Conservation (phyloP, 2,113 vertebrate species). For the Indri indri region DNA sequence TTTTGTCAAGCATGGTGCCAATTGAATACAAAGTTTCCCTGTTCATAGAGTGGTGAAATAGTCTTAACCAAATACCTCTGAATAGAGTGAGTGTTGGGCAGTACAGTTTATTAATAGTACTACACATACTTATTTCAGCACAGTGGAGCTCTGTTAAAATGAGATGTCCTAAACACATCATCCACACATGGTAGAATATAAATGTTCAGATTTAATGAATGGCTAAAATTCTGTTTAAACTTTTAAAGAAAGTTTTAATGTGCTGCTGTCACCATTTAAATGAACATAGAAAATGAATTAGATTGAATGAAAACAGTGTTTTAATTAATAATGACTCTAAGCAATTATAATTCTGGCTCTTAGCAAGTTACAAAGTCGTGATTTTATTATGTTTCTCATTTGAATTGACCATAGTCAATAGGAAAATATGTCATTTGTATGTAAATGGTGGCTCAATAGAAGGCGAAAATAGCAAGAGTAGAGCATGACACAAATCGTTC, state of each 20-base stretch:
- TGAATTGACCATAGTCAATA: slow-evolving; percentile 15
- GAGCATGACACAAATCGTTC: background rate
- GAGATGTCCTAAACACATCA: background rate
- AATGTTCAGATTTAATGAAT: background rate
- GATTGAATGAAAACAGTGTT: background rate
- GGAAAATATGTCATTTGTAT: background rate
- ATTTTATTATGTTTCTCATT: background rate
- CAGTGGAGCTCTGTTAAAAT: slow-evolving; percentile 37
- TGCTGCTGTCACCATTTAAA: background rate
- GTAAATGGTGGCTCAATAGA: background rate
- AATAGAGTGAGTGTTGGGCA: background rate
- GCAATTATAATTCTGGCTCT: background rate
- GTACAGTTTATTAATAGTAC: slow-evolving; percentile 40
- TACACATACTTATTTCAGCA: background rate
- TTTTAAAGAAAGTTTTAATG: slow-evolving; percentile 25
- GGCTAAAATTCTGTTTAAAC: slow-evolving; percentile 29
- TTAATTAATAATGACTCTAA: background rate
- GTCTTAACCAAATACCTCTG: background rate
- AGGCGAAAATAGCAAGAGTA: background rate
- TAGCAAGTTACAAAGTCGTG: background rate
- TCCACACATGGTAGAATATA: background rate
- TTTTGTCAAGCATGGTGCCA: background rate
- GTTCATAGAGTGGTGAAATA: background rate
- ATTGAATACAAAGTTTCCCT: slow-evolving; percentile 12
- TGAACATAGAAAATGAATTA: background rate